Percentiles rank a stretch among this genome's conserved stretches.
Conservation (phyloP, 2,888 invertebrate genomes). For the Liposcelis brunnea region DNA sequence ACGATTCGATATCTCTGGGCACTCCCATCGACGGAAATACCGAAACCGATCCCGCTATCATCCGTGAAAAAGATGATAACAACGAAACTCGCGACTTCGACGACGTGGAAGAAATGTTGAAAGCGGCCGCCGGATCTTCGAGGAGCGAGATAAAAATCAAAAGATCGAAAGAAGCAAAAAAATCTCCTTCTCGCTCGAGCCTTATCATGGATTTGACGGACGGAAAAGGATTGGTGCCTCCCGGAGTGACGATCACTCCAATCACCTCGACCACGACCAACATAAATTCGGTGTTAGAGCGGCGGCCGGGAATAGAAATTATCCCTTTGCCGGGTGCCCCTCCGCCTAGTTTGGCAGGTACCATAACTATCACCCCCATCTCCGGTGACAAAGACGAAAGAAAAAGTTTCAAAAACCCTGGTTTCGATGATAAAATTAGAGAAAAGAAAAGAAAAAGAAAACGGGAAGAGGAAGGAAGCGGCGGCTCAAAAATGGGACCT, state of each 20-base stretch:
- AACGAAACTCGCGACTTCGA: conserved; percentile 32
- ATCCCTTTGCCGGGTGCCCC: conserved; percentile 55
- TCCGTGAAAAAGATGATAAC: conserved; percentile 33
- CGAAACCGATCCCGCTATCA: too few species aligned
- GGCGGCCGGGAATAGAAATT: conserved; percentile 66
- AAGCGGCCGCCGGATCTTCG: conserved; percentile 21
- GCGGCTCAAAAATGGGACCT: conserved; percentile 46
- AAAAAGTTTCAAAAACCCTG: conserved; percentile 27
- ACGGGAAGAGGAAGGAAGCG: conserved; percentile 42
- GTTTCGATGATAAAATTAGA: conserved; percentile 29
- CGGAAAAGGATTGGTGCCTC: conserved; percentile 37
- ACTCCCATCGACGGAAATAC: conserved; percentile 31
- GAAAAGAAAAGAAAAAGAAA: conserved; percentile 61
- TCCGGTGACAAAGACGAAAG: conserved; percentile 25
- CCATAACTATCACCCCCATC: conserved; percentile 76
- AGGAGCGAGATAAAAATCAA: conserved; percentile 36
- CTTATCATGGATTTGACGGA: conserved; percentile 29
- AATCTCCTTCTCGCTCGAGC: conserved; percentile 25
- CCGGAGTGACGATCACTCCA: conserved; percentile 45
- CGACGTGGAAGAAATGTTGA: conserved; percentile 42
- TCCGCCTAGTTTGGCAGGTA: conserved; percentile 50
- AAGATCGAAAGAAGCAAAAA: conserved; percentile 35
- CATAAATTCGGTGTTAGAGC: conserved; percentile 43
- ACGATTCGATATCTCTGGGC: conserved; percentile 40
- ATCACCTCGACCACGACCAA: conserved; percentile 30